Evolutionary conservation across 2,888 invertebrate species (phyloP).

Genomic region (Agrochola circellaris): DNA sequence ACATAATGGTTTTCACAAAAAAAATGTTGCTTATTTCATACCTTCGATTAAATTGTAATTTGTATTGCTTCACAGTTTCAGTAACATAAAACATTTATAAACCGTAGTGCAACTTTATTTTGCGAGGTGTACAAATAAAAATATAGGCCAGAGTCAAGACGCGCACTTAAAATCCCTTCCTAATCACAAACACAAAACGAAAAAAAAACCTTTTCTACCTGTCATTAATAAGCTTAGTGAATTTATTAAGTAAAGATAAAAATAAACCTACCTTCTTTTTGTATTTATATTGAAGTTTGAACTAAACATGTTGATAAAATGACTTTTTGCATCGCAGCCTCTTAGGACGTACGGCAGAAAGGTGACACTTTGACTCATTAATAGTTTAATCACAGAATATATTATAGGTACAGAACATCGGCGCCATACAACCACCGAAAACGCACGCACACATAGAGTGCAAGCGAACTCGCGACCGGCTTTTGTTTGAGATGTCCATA

Average conservation of each 20-base stretch:
- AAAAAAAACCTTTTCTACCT: constrained; percentile 23
- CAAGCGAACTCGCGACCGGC: background rate
- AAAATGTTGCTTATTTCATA: background rate
- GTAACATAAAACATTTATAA: background rate
- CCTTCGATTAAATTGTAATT: background rate
- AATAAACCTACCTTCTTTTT: constrained; percentile 44
- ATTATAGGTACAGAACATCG: constrained; percentile 30
- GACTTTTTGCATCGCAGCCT: constrained; percentile 89
- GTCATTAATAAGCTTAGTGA: constrained; percentile 22
- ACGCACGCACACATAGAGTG: constrained; percentile 9
- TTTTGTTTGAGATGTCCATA: background rate
- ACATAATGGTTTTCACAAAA: background rate
- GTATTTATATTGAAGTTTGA: constrained; percentile 56
- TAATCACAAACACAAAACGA: constrained; percentile 42
- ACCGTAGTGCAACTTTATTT: constrained; percentile 51
- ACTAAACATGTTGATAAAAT: constrained; percentile 72
- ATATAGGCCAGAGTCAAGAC: constrained; percentile 23
- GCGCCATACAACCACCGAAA: constrained; percentile 1
- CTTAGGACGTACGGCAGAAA: constrained; percentile 89
- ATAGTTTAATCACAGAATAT: constrained; percentile 58
- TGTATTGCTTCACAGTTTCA: constrained; percentile 5
- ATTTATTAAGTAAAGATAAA: constrained; percentile 27
- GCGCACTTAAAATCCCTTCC: constrained; percentile 34
- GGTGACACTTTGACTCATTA: constrained; percentile 80
- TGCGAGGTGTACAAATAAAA: constrained; percentile 48